Evolutionary conservation across 2,797 vertebrate species (phyloP), one percentile per base, ranked within the genome.

Genomic region (Tympanoctomys barrerae): DNA sequence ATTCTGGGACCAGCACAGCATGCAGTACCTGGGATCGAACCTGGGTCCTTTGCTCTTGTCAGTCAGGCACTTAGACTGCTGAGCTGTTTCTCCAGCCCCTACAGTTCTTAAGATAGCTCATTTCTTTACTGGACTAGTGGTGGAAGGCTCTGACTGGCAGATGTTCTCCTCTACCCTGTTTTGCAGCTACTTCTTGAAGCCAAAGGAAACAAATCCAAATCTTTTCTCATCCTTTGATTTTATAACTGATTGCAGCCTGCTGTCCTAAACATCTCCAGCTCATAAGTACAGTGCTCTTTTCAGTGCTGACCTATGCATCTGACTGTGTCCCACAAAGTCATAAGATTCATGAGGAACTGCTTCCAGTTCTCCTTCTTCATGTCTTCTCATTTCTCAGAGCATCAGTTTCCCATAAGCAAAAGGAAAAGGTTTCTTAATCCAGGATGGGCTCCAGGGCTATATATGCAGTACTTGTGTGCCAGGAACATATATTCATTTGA

Each of bases 121-220:
- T 92, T 84, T 16, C 49, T 13, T 87, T 39, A 61, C 22, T 84
- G 59, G 33, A 61, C 83, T 52, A 66, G 19, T 81, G 52, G 33
- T 81, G 52, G 36, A 61, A 18, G 59, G 33, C 79, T 90, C 39
- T 79, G 7, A 87, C 61, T 85, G 81, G 19, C 70, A 87, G 52
- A 89, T 90, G 49, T 71, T 89, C n/a, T 90, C 86, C 54, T 62
- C 54, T 94, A 6, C 52, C 21, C 84, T 96, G 31, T 91, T 87
- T 85, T 66, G 28, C 79, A 89, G 81, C 46, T 78, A 36, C 19
- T 21, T 46, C 46, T 90, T 54, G 57, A 93, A 78, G 49, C 39
- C 91, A 93, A 85, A 39, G 70, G 80, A 18, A 92, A 71, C 87
- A 77, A 75, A 28, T 94, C 66, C 64, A 85, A 81, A 52, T 79